Base-by-base conservation (phyloP, 1,140 invertebrate species). In the Teleopsis dalmanni region DNA sequence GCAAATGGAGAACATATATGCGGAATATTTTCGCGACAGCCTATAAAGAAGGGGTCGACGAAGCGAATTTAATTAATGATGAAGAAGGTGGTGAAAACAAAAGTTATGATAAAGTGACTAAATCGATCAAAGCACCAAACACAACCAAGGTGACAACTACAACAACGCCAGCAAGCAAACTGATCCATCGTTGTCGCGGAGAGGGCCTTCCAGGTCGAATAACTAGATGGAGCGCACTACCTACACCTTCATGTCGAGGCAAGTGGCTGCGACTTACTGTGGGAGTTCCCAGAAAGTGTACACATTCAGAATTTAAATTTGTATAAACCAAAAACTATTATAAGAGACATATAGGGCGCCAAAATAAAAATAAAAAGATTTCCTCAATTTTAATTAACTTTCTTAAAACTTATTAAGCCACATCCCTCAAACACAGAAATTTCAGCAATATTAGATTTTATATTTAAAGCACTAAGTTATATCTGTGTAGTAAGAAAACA, bases 231-330 rank as follows among this genome's bases (percentile, higher is more conserved):
- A 83, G 81, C 43, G 83, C 85, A 29, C 74, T 90, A 14, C 79
- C 84, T 14, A 81, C 81, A 26, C 81, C 84, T 9, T 84, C 85
- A 53, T 91, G 88, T 68, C 85, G 87, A 56, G 88, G 88, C 27
- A 87, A 89, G 65, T 91, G 87, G 87, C 65, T 85, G n/a, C 78
- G 84, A 16, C 73, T 81, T 10, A 76, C 76, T 43, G 72, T 78
- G 14, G 77, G 73, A 67, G 9, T 79, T 79, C 57, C 77, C 73
- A 62, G 74, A 72, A 61, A 74, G 73, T 79, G 80, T 59, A 67
- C 71, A 14, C 75, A 78, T 40, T 74, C 79, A 4, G 75, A 81
- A 59, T 84, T 83, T 60, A 82, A 82, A 57, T 84, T 85, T 47
- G 81, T 84, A 59, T 84, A 72, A 69, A n/a, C n/a, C n/a, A n/a